Evolutionary conservation across 2,797 vertebrate genomes (phyloP), one percentile per base, ranked within the genome.

Genomic region (Epinephelus malabaricus): DNA sequence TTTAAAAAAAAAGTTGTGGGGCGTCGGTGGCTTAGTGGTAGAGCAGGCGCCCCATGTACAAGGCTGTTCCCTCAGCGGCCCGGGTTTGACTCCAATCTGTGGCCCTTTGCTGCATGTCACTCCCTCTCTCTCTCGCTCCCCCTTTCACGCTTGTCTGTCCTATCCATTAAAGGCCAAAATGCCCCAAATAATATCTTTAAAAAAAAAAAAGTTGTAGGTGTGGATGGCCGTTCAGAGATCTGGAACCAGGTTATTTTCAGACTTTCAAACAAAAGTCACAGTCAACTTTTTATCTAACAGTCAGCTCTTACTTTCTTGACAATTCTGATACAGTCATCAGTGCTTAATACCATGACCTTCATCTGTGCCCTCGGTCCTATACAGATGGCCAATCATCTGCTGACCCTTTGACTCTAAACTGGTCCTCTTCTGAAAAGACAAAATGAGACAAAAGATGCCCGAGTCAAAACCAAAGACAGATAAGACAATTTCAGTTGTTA

Each of bases 401-500:
- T 54, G 50, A 76, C 51, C 46, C 8, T 3, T 38, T 19, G 13
- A 56, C 59, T 38, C 46, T 43, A 27, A 19, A 40, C 19, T 15
- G 3, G 21, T 55, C 55, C 2, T 18, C 17, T 51, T 47, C 17
- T 45, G 46, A 51, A 63, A 62, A 71, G 7, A 54, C 51, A 3
- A 53, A 58, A 64, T 6, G 30, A 54, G 30, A 73, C 43, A 43
- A 51, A 62, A 61, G 56, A 55, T 9, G 64, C 15, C 12, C 5
- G 10, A 47, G 15, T 69, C 40, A 30, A 43, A 54, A n/a, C 21
- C 34, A 38, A 56, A 67, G 23, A 50, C 6, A 64, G 11, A 69
- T 21, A 13, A 8, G 58, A 40, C 64, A 14, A 60, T 74, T 50
- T 38, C 19, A 51, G 63, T 69, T 5, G 2, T 75, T 51, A 27